A percentile compares a stretch with the other conserved stretches of the same genome.
phyloP scores from a whole-genome alignment of 2,797 vertebrate species.

The Chelon auratus region DNA sequence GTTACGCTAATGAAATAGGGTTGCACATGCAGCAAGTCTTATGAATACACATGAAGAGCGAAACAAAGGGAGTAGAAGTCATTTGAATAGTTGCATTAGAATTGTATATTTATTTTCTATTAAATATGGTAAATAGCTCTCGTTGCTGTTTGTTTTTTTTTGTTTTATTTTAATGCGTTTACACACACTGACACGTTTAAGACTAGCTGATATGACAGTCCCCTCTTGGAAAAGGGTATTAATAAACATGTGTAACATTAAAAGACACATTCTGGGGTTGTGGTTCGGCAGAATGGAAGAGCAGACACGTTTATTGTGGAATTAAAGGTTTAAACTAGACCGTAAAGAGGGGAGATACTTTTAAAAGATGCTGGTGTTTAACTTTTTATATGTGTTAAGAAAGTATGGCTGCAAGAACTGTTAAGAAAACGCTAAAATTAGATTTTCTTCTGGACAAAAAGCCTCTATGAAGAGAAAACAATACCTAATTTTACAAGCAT shows the following conservation, averaged over 20 bases:
- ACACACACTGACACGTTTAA: constrained; percentile 86
- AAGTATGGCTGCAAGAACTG: background rate
- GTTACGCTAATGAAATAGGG: constrained; percentile 93
- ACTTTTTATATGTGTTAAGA: background rate
- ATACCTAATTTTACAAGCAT: background rate
- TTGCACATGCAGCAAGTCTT: constrained; percentile 87
- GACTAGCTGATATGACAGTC: constrained; percentile 85
- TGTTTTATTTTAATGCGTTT: constrained; percentile 82
- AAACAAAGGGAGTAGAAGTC: constrained; percentile 85
- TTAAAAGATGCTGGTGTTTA: background rate
- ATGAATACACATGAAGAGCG: constrained; percentile 91
- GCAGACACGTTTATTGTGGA: constrained; percentile 32
- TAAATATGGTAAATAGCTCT: constrained; percentile 93
- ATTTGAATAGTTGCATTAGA: constrained; percentile 93
- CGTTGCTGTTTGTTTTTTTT: constrained; percentile 88
- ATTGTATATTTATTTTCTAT: constrained; percentile 89
- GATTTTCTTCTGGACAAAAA: background rate
- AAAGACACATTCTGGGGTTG: constrained; percentile 46
- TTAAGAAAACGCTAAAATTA: background rate
- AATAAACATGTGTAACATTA: constrained; percentile 90
- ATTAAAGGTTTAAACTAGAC: constrained; percentile 2
- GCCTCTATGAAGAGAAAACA: background rate
- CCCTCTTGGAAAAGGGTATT: constrained; percentile 86
- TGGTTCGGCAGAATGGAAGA: constrained; percentile 48
- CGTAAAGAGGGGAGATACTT: background rate